These are phyloP conservation scores for Podarcis cretensis DNA, from an alignment of 2,113 vertebrate species.

Conservation along the genomic window DNA sequence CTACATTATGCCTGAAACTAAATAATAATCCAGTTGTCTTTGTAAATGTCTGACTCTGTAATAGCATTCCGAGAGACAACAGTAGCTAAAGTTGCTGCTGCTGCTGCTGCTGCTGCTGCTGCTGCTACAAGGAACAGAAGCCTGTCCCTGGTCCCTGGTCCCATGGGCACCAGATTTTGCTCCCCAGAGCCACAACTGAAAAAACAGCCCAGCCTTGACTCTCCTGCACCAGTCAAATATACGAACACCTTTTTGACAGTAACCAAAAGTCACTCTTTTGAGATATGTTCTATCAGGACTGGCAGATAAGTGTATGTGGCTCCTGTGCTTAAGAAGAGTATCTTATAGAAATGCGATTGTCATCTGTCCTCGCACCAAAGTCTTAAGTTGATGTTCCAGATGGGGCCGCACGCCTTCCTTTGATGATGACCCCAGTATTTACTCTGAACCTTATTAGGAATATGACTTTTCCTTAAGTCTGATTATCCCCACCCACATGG, in stretches of 20 bases:
- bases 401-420: not conserved
- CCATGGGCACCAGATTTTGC: too few relatives aligned
- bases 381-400: not conserved
- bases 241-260: not conserved
- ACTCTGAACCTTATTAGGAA: constrained; percentile 16
- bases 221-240: not conserved
- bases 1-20: not conserved
- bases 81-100: not conserved
- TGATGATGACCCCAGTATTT: not conserved
- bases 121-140: not conserved
- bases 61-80: not conserved
- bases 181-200: not conserved
- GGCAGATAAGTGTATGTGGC: too few relatives aligned
- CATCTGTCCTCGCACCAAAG: not conserved
- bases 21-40: not conserved
- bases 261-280: not conserved
- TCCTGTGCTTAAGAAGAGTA: not conserved
- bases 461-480: not conserved
- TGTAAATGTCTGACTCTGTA: not conserved
- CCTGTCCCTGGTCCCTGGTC: too few relatives aligned
- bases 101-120: not conserved
- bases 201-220: not conserved
- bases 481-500: constrained; percentile 5
- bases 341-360: not conserved
- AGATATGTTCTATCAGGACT: not conserved